Evolutionary conservation across 2,888 invertebrate genomes (phyloP).

Genomic region (Agrochola lychnidis): DNA sequence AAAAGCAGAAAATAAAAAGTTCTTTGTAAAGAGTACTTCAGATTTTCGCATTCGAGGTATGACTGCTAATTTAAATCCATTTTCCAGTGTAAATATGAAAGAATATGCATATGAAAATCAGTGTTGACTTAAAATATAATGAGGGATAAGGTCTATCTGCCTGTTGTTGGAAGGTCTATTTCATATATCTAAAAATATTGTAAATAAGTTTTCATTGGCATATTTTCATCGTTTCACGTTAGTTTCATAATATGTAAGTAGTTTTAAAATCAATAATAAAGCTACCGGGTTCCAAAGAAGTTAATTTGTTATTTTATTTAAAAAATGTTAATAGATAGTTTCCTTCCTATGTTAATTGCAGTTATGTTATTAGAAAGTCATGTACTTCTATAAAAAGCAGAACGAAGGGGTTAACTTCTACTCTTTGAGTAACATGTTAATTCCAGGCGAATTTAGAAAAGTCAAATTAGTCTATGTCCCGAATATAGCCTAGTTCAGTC

Average conservation of each 20-base stretch:
- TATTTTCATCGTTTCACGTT: conserved; percentile 46
- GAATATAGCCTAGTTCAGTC: neutral
- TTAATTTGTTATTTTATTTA: conserved; percentile 45
- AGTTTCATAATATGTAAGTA: conserved; percentile 13
- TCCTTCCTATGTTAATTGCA: conserved; percentile 41
- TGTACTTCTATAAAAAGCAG: conserved; percentile 25
- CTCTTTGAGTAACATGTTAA: conserved; percentile 28
- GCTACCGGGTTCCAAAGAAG: conserved; percentile 31
- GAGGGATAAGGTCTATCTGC: neutral
- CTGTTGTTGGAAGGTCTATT: neutral
- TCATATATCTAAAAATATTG: neutral
- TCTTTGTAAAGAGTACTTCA: neutral
- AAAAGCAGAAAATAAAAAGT: conserved; percentile 4
- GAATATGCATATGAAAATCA: conserved; percentile 54
- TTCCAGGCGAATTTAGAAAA: conserved; percentile 17
- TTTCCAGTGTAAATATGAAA: conserved; percentile 40
- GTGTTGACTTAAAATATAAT: neutral
- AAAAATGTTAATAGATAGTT: conserved; percentile 42
- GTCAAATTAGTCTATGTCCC: conserved; percentile 7
- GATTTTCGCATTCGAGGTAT: conserved; percentile 36
- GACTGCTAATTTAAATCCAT: conserved; percentile 48
- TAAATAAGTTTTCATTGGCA: conserved; percentile 45
- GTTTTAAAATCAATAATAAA: conserved; percentile 20
- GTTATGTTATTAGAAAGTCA: conserved; percentile 23
- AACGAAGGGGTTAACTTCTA: conserved; percentile 31